Evolutionary conservation across 2,797 vertebrate genomes (phyloP).

Genomic region (Sarcoramphus papa): DNA sequence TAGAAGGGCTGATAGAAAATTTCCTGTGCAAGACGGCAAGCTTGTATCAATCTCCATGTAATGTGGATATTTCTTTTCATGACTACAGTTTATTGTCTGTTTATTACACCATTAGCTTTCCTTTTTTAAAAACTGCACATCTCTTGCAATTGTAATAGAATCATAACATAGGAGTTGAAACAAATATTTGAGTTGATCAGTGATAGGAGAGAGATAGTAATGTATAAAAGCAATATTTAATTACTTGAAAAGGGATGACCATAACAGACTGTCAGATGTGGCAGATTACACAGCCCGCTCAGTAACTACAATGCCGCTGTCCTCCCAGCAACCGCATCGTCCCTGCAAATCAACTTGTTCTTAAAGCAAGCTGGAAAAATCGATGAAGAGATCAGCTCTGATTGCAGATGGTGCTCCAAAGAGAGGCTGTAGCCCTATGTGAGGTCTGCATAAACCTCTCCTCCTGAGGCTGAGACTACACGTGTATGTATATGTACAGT

Average conservation of each 20-base stretch:
- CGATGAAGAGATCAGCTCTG: not conserved
- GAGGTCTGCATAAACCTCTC: not conserved
- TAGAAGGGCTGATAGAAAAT: not conserved
- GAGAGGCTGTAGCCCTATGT: not conserved
- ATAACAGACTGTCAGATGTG: not conserved
- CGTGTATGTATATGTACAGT: not conserved
- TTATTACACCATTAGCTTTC: not conserved
- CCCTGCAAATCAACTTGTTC: not conserved
- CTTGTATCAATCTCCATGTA: not conserved
- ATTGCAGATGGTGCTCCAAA: not conserved
- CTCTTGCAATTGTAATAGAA: not conserved
- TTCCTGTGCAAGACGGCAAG: not conserved
- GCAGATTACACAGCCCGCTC: not conserved
- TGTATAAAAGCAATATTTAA: not conserved
- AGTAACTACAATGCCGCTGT: not conserved
- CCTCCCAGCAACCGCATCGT: not conserved
- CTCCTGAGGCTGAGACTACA: not conserved
- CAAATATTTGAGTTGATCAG: not conserved
- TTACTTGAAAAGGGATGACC: not conserved
- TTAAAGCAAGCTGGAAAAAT: not conserved
- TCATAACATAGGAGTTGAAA: not conserved
- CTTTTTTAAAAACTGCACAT: not conserved
- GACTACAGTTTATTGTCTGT: not conserved
- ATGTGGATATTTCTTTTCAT: not conserved
- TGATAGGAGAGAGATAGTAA: not conserved